Evolutionary conservation across 2,797 vertebrate species (phyloP), one percentile per base, ranked within the genome.

Genomic region (Alosa sapidissima): DNA sequence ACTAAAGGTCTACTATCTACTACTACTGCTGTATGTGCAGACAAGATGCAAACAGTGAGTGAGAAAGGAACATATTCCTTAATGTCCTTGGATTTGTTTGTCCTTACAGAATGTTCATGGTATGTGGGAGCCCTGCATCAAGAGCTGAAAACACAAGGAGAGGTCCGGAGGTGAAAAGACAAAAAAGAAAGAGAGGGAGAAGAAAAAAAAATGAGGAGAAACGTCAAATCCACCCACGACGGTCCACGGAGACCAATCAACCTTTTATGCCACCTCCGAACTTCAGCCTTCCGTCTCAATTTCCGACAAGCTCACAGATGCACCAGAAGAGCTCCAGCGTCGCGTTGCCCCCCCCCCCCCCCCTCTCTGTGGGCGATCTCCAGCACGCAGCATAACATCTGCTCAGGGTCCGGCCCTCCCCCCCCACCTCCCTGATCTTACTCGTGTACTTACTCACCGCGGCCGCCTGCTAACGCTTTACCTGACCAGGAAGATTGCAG

Each of bases 271-370:
- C 52, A 28, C 81, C 52, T 78, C 41, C 36, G 36, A 47, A 78
- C 41, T 78, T 45, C 16, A 78, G 36, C 72, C 72, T 78, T 78
- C 72, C 72, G 16, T 78, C 41, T 45, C 72, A 78, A 78, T 78
- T 78, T 62, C n/a, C 58, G n/a, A 78, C 36, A 78, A 36, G 14
- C 72, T 78, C 36, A 14, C 72, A 78, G 72, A 78, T 78, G 72
- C 41, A n/a, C 16, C 72, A 47, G 41, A 78, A 21, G 41, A 78
- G 16, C 41, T 78, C 36, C 72, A 78, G 41, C 36, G 19, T 41
- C 41, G 41, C 1, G 1, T 1, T 3, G 3, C 16, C 36, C 14
- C 36, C 41, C 19, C 41, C 36, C 14, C 16, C 36, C 14, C 36
- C 41, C 19, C 41, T 36, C 14, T 47, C 36, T 47, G 65, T 78